Conservation (phyloP, 2,113 vertebrate genomes). For the Bos taurus region DNA sequence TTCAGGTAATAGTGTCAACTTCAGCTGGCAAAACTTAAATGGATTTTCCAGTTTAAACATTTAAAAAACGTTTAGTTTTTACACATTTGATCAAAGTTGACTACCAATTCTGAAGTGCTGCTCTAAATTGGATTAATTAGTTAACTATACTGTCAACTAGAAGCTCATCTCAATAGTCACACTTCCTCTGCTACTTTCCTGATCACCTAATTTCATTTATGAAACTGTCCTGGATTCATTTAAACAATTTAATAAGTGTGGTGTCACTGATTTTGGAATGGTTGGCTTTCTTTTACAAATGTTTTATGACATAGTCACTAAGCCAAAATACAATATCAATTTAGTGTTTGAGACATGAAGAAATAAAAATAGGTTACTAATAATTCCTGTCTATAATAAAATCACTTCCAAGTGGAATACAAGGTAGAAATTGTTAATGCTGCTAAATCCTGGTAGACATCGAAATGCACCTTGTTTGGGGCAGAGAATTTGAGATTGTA, state of each 20-base stretch:
- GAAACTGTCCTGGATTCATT: not conserved
- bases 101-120: not conserved
- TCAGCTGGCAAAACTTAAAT: not conserved
- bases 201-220: not conserved
- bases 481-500: not conserved
- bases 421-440: not conserved
- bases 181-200: not conserved
- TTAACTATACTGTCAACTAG: not conserved
- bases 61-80: not conserved
- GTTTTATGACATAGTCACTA: not conserved
- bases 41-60: not conserved
- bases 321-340: not conserved
- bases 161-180: not conserved
- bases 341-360: constrained; percentile 9
- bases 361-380: constrained; percentile 29
- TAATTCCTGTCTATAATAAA: not conserved
- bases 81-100: not conserved
- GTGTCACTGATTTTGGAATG: not conserved
- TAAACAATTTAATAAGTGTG: not conserved
- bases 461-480: constrained; percentile 35
- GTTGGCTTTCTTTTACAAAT: not conserved
- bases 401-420: not conserved
- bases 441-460: not conserved
- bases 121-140: not conserved
- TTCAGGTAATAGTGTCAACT: not conserved